Percentiles rank a stretch among this genome's conserved stretches.
Conservation (phyloP, 2,113 vertebrate species). For the Lanius ludovicianus region DNA sequence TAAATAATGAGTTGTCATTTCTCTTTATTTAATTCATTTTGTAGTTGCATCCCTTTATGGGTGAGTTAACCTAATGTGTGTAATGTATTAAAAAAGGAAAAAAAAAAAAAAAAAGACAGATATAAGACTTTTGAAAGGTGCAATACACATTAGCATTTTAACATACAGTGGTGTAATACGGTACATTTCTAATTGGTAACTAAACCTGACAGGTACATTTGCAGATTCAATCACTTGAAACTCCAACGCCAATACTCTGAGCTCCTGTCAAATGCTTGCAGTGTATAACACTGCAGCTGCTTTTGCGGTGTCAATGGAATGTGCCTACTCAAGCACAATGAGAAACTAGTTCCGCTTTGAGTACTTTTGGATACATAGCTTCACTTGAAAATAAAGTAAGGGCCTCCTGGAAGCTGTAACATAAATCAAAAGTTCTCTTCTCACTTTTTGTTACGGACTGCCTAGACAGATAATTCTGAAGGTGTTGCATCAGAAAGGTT, state of each 20-base stretch:
- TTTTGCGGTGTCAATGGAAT: neutral
- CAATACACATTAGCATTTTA: constrained; percentile 31
- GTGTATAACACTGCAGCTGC: neutral
- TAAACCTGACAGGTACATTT: neutral
- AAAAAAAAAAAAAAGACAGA: neutral
- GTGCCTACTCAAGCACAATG: neutral
- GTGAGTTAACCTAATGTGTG: constrained; percentile 6
- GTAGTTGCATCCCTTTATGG: constrained; percentile 24
- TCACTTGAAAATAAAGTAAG: constrained; percentile 8
- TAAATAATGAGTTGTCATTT: constrained; percentile 58
- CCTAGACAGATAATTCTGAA: neutral
- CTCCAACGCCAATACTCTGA: neutral
- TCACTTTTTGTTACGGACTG: neutral
- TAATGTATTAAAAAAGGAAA: neutral
- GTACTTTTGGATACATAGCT: neutral
- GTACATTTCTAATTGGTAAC: neutral
- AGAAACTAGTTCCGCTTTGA: neutral
- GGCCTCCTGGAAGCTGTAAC: neutral
- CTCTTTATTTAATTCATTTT: constrained; percentile 46
- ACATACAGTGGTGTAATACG: neutral
- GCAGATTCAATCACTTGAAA: neutral
- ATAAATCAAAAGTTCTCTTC: neutral
- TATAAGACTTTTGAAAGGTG: neutral
- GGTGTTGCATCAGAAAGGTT: neutral
- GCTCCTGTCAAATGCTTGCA: neutral